Evolutionary conservation across 2,888 invertebrate genomes (phyloP), one percentile per base, ranked within the genome.

Genomic region (Craniophora ligustri): DNA sequence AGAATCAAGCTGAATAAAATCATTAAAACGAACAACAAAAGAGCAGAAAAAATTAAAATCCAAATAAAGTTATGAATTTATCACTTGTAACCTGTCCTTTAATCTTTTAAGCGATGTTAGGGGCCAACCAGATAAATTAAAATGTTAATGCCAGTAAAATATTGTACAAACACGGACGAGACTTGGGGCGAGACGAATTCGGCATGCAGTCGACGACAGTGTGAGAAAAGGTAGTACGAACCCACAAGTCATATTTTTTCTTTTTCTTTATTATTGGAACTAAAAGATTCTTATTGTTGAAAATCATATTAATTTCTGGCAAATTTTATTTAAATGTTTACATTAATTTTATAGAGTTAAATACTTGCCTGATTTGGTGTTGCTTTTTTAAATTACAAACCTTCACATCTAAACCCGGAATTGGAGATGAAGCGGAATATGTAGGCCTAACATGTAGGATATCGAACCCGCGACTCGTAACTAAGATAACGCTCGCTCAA

Each of bases 61-160:
- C 59, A 71, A 78, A 79, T 80, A 79, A 79, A 79, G 58, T 79
- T 69, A 78, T 70, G 59, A 80, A 78, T 82, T 81, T 83, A 82
- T 80, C 54, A 63, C 71, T 55, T 36, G 32, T 53, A 53, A 73
- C 49, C 71, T 76, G 78, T 76, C 72, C 48, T 60, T 66, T 82
- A 78, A 82, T 82, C 82, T 72, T 74, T 60, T 70, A 69, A 65
- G 58, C 60, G 44, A 72, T 53, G 67, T 69, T 57, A 68, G 65
- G 67, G 68, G 59, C 64, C 65, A 64, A 69, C 56, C 32, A 66
- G 67, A 78, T 76, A 78, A 78, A 83, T 81, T 81, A 77, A 79
- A 80, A 79, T 78, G 76, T 82, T 82, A 81, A 81, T 81, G 76
- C 68, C 72, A 55, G 65, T 72, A 78, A 79, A 79, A 78, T 79